Base-by-base conservation (phyloP, 2,888 invertebrate species). In the Electrophaes corylata region DNA sequence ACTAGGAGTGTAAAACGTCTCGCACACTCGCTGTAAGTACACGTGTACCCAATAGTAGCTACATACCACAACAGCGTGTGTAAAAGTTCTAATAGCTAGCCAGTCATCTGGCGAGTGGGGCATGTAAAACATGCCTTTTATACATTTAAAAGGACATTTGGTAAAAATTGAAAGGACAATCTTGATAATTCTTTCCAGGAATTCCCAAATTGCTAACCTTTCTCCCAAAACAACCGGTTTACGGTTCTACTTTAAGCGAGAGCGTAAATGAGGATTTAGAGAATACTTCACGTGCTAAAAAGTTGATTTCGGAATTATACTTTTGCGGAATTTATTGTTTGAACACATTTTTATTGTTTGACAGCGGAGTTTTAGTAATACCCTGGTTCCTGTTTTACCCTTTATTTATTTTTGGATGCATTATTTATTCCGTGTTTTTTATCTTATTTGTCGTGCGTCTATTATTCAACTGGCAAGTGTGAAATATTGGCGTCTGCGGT, bases 151-250 rank as follows among this genome's bases (percentile, higher is more conserved):
- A 14, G 14, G 6, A 35, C 35, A 33, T 33, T 33, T 31, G 5
- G 4, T 4, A 11, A 35, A 59, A 54, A 18, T 8, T 14, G 39
- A 41, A 48, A 47, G 49, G 31, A 47, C 6, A 51, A 57, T 59
- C 66, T 70, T 68, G 69, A 66, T 72, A 54, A 71, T 67, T 58
- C 52, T 54, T 64, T 64, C 66, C 62, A 58, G 63, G 50, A 64
- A 64, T 67, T 54, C 67, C 51, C 59, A 40, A 66, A 50, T 60
- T 41, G 57, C 58, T 57, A 62, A 69, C 64, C 64, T 65, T 62
- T 62, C 68, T 60, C 69, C 66, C 66, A 70, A 67, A 19, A 23
- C 43, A 67, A 74, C 75, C 68, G 68, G 76, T 74, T 73, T 50
- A 43, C 56, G 53, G 62, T 52, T 37, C 26, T 56, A 65, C 54